Evolutionary conservation across 1,140 invertebrate genomes (phyloP).

Genomic region (Glossosoma conforme): DNA sequence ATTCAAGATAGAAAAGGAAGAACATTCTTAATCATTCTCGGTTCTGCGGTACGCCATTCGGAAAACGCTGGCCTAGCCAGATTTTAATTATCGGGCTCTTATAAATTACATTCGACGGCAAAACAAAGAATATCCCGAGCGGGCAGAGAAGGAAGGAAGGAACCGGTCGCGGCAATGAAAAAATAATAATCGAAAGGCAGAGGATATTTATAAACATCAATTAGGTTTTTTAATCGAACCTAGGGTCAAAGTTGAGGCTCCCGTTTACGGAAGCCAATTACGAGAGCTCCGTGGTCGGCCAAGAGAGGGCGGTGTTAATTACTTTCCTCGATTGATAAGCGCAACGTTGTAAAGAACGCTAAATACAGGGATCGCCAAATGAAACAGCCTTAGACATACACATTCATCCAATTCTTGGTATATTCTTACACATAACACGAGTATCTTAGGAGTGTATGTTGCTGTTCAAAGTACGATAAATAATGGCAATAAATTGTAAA

Average conservation of each 20-base stretch:
- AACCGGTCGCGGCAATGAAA: conserved; percentile 19
- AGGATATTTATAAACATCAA: conserved; percentile 22
- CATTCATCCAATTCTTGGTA: no score
- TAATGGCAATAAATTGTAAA: no score
- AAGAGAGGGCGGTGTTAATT: conserved; percentile 26
- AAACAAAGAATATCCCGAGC: conserved; percentile 11
- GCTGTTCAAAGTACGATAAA: no score
- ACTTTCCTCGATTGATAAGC: conserved; percentile 27
- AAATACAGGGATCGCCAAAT: no score
- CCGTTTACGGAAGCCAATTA: conserved; percentile 31
- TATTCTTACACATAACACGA: no score
- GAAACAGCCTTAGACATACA: no score
- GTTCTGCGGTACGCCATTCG: no score
- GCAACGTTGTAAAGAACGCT: conserved; percentile 22
- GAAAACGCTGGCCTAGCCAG: conserved; percentile 13
- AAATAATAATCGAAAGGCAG: conserved; percentile 23
- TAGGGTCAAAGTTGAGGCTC: conserved; percentile 29
- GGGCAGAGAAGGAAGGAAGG: background rate
- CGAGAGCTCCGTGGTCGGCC: conserved; percentile 3
- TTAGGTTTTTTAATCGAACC: conserved; percentile 24
- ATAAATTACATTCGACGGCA: conserved; percentile 15
- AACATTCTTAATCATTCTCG: no score
- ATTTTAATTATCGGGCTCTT: conserved; percentile 24
- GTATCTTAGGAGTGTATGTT: no score
- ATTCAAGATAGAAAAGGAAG: no score